Percentiles rank a stretch among this genome's conserved stretches.
These are phyloP conservation scores for Diadegma fenestrale DNA, from an alignment of 2,888 invertebrate species.

Conservation along the genomic window DNA sequence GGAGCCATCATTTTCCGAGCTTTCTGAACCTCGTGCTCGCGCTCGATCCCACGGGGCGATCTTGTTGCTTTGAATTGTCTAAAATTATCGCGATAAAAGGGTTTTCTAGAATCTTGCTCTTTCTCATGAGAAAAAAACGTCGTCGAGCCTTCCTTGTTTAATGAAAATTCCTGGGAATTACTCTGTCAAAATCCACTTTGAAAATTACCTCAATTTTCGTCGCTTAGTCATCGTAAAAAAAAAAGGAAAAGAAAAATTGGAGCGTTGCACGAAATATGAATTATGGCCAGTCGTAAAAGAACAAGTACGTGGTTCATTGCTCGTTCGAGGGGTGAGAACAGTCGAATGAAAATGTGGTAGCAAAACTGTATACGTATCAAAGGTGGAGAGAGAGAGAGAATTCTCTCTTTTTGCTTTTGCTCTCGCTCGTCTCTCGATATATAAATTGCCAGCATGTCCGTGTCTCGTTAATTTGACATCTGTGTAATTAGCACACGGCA, in stretches of 20 bases:
- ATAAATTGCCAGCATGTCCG: constrained; percentile 64
- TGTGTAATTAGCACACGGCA: constrained; percentile 64
- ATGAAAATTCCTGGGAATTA: neutral
- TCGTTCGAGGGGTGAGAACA: constrained; percentile 52
- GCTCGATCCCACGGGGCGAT: too few relatives aligned
- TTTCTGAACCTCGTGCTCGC: too few relatives aligned
- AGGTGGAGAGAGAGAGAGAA: neutral
- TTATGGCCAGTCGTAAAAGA: constrained; percentile 43
- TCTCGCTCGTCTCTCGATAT: constrained; percentile 12
- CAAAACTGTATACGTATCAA: constrained; percentile 14
- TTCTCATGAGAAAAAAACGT: neutral
- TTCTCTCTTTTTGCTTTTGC: constrained; percentile 1
- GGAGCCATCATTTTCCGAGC: too few relatives aligned
- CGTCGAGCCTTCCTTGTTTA: neutral
- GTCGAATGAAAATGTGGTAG: constrained; percentile 26
- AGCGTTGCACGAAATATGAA: neutral
- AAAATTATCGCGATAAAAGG: too few relatives aligned
- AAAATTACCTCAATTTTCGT: neutral
- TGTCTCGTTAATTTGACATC: constrained; percentile 69
- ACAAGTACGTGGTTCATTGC: constrained; percentile 50
- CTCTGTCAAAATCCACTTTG: neutral
- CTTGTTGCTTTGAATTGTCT: too few relatives aligned
- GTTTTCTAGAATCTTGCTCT: too few relatives aligned
- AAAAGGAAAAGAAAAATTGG: neutral
- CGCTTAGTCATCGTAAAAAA: neutral